These are phyloP conservation scores for Cephus runcator DNA, from an alignment of 2,888 invertebrate species.

Conservation along the genomic window DNA sequence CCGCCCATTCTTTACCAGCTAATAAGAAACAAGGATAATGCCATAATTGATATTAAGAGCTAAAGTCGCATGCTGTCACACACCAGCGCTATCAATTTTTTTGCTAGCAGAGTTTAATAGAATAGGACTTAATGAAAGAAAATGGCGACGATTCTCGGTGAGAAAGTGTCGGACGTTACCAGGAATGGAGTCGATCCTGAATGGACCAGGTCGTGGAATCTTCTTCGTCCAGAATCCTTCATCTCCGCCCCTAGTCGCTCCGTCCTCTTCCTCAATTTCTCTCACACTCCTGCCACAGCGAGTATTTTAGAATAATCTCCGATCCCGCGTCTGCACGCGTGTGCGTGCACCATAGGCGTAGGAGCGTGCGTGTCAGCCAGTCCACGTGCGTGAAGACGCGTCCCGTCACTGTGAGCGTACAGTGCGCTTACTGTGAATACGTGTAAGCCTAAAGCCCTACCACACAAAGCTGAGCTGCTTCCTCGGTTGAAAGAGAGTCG, in stretches of 20 bases:
- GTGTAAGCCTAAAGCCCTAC: constrained; percentile 47
- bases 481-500: constrained; percentile 46
- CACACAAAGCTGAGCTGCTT: constrained; percentile 19
- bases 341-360: constrained; percentile 29
- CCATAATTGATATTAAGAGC: background rate
- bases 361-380: background rate
- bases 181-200: constrained; percentile 7
- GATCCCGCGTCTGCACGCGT: constrained; percentile 30
- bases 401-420: background rate
- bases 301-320: constrained; percentile 24
- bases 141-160: constrained; percentile 1
- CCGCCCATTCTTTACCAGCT: background rate
- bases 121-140: background rate
- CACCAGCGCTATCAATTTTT: background rate
- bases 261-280: background rate
- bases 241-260: background rate
- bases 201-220: constrained; percentile 12
- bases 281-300: constrained; percentile 5
- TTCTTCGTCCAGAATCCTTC: constrained; percentile 3
- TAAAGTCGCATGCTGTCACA: background rate
- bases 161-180: background rate
- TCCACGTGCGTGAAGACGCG: constrained; percentile 4
- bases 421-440: background rate
- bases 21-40: background rate
- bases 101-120: background rate